Evolutionary conservation across 2,888 invertebrate genomes (phyloP).

Genomic region (Trichogramma evanescens): DNA sequence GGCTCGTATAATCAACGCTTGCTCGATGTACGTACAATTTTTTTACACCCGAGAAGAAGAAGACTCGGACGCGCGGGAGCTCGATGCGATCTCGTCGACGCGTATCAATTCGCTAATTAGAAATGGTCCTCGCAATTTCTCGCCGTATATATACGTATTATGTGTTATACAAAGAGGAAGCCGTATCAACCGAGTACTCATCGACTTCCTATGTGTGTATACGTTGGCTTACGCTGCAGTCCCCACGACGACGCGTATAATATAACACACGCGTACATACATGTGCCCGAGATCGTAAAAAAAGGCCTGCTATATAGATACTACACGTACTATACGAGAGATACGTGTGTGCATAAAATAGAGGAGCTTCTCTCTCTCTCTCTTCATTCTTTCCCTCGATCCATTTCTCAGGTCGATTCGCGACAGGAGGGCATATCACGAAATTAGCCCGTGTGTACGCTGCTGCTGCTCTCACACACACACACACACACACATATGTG

Average conservation of each 20-base stretch:
- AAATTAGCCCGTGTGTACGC: not conserved
- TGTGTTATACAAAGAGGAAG: too few species aligned
- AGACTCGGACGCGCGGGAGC: too few species aligned
- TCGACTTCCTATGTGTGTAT: too few species aligned
- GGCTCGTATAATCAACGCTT: too few species aligned
- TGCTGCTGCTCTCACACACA: not conserved
- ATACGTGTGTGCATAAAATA: not conserved
- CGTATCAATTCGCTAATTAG: too few species aligned
- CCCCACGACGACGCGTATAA: not conserved
- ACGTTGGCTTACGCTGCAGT: too few species aligned
- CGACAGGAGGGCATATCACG: not conserved
- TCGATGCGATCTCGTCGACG: too few species aligned
- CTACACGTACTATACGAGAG: not conserved
- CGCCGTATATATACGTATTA: too few species aligned
- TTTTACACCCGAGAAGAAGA: too few species aligned
- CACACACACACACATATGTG: not conserved
- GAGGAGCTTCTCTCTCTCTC: not conserved
- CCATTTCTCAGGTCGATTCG: not conserved
- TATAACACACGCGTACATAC: not conserved
- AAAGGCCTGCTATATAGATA: not conserved
- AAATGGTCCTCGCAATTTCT: too few species aligned
- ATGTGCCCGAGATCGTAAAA: not conserved
- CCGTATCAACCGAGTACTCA: too few species aligned
- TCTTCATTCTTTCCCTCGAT: not conserved
- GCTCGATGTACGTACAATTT: constrained; percentile 23